Evolutionary conservation across 1,140 invertebrate genomes (phyloP).

Genomic region (Nephila pilipes): DNA sequence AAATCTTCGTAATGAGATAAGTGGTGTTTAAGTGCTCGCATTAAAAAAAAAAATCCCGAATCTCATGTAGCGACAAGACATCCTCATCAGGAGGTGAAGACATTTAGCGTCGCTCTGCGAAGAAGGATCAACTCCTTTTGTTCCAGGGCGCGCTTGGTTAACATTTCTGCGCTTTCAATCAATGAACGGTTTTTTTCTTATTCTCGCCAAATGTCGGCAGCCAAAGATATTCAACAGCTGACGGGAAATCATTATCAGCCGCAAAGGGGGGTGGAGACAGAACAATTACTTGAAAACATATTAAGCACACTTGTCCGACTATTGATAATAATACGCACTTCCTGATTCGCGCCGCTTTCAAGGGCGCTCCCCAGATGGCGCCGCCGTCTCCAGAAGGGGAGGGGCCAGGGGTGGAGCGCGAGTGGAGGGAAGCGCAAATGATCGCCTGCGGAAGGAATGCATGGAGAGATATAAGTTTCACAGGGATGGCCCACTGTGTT

Average conservation of each 20-base stretch:
- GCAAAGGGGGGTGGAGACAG: not conserved
- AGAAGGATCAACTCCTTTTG: not conserved
- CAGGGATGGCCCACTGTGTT: constrained; percentile 42
- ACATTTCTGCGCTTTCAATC: not conserved
- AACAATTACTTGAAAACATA: constrained; percentile 46
- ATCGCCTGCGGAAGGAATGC: constrained; percentile 40
- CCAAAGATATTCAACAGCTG: constrained; percentile 29
- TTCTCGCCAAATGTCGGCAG: not conserved
- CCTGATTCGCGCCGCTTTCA: constrained; percentile 36
- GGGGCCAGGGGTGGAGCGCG: not conserved
- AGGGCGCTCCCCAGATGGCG: constrained; percentile 44
- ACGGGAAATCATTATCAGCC: constrained; percentile 53
- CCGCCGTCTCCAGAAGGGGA: not conserved
- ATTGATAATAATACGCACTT: constrained; percentile 50
- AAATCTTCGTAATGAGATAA: constrained; percentile 19
- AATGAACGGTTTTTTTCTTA: not conserved
- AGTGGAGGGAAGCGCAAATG: constrained; percentile 51
- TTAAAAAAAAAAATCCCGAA: not conserved
- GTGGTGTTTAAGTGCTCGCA: not conserved
- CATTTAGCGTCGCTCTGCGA: not conserved
- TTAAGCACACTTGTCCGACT: not conserved
- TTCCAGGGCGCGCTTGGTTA: not conserved
- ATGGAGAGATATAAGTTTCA: constrained; percentile 60
- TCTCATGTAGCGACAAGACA: not conserved
- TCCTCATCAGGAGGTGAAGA: not conserved